phyloP scores from a whole-genome alignment of 2,797 vertebrate genomes.

The Xenopus petersii region DNA sequence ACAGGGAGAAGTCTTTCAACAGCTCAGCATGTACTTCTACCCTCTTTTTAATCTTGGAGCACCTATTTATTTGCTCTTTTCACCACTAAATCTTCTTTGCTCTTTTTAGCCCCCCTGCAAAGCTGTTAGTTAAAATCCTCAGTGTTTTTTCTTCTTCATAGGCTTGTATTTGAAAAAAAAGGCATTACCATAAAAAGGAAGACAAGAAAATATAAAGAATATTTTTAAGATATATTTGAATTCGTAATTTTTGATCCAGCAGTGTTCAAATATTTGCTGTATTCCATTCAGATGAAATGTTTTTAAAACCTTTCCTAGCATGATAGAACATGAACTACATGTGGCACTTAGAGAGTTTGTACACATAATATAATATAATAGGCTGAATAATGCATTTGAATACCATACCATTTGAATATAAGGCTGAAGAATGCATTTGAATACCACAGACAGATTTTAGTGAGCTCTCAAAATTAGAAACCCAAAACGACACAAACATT shows the following conservation, averaged over 20 bases:
- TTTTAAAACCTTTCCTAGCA: conserved; percentile 14
- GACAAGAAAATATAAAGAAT: conserved; percentile 61
- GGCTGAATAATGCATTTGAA: not conserved
- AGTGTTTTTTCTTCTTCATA: conserved; percentile 68
- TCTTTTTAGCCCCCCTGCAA: conserved; percentile 74
- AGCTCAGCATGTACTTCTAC: conserved; percentile 82
- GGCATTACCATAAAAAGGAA: conserved; percentile 76
- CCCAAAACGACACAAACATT: not conserved
- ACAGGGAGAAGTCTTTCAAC: conserved; percentile 81
- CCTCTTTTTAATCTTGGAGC: conserved; percentile 89
- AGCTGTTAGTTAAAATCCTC: conserved; percentile 78
- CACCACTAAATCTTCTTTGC: conserved; percentile 85
- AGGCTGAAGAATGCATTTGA: not conserved
- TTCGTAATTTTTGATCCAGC: conserved; percentile 64
- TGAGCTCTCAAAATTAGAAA: not conserved
- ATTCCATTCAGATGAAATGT: conserved; percentile 26
- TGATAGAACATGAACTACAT: conserved; percentile 15
- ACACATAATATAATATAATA: not conserved
- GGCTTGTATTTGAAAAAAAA: conserved; percentile 84
- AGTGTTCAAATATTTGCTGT: conserved; percentile 41
- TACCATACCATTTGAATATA: not conserved
- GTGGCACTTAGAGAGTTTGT: conserved; percentile 1
- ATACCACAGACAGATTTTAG: not conserved
- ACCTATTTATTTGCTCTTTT: conserved; percentile 98
- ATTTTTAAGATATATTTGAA: conserved; percentile 65